Percentiles rank a stretch among this genome's conserved stretches.
Evolutionary conservation across 2,888 invertebrate genomes (phyloP).

Genomic region (Fragum fragum): DNA sequence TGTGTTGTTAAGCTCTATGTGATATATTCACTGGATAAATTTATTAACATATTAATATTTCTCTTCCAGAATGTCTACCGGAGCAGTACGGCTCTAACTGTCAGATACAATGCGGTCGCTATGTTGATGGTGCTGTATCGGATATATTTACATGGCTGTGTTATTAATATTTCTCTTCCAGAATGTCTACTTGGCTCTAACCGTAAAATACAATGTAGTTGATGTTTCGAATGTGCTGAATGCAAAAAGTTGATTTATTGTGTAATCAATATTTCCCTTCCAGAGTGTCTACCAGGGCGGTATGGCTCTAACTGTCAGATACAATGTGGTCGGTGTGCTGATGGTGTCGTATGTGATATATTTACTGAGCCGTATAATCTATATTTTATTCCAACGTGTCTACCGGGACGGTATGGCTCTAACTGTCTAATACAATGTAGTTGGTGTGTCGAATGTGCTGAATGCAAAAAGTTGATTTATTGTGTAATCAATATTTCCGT

Average conservation of each 20-base stretch:
- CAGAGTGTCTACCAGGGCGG: slow-evolving; percentile 55
- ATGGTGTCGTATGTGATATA: slow-evolving; percentile 55
- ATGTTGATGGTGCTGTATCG: slow-evolving; percentile 52
- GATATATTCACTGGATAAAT: too few species aligned
- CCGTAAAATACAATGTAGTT: too few species aligned
- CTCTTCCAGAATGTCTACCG: slow-evolving; percentile 40
- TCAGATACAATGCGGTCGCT: slow-evolving; percentile 60
- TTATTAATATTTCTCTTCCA: too few species aligned
- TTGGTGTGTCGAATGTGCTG: too few species aligned
- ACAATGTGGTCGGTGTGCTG: slow-evolving; percentile 64
- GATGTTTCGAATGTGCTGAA: too few species aligned
- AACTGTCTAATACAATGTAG: too few species aligned
- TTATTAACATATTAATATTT: too few species aligned
- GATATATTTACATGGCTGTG: slow-evolving; percentile 64
- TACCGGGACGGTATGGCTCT: slow-evolving; percentile 66
- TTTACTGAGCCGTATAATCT: slow-evolving; percentile 65
- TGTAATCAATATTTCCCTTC: not conserved
- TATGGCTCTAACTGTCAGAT: slow-evolving; percentile 62
- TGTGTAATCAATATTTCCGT: not conserved
- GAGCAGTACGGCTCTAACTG: slow-evolving; percentile 66
- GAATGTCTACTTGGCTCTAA: slow-evolving; percentile 51
- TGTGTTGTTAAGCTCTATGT: too few species aligned
- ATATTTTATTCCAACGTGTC: slow-evolving; percentile 53
- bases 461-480: slow-evolving; percentile 60
- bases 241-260: too few species aligned